Conservation (phyloP, 1,140 invertebrate genomes). For the Vanessa atalanta region DNA sequence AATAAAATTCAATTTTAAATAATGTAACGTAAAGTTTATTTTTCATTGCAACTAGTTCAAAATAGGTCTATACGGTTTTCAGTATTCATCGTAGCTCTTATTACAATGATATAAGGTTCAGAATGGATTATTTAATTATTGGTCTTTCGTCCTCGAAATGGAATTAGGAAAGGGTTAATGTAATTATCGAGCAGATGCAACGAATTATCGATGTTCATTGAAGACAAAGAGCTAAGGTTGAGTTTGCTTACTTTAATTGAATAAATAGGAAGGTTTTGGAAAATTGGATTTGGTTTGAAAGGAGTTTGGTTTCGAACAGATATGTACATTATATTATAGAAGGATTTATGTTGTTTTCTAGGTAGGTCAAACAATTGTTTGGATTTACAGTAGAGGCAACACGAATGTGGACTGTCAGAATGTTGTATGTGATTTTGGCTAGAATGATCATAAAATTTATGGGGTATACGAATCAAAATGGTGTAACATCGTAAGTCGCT, state of each 20-base stretch:
- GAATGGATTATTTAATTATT: not conserved
- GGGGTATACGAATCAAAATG: too few species aligned
- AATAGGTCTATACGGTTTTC: not conserved
- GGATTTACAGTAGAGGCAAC: too few species aligned
- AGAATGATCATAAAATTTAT: too few species aligned
- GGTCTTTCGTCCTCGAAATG: not conserved
- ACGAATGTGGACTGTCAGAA: too few species aligned
- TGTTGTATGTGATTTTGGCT: too few species aligned
- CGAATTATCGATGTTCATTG: conserved; percentile 10
- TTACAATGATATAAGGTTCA: not conserved
- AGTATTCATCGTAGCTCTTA: not conserved
- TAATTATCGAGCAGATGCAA: conserved; percentile 23
- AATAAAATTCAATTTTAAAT: not conserved
- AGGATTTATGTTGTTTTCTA: too few species aligned
- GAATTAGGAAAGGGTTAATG: conserved; percentile 15
- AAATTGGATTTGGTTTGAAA: not conserved
- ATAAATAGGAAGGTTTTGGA: conserved; percentile 4
- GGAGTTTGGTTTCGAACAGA: not conserved
- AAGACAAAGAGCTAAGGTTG: conserved; percentile 8
- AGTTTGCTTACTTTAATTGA: conserved; percentile 16
- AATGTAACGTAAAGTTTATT: not conserved
- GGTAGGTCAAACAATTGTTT: too few species aligned
- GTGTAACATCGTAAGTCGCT: too few species aligned
- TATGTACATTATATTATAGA: too few species aligned
- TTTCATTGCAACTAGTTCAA: not conserved